Percentiles rank a stretch among this genome's conserved stretches.
Evolutionary conservation across 2,113 vertebrate species (phyloP).

Genomic region (Cyanoramphus novaezelandiae): DNA sequence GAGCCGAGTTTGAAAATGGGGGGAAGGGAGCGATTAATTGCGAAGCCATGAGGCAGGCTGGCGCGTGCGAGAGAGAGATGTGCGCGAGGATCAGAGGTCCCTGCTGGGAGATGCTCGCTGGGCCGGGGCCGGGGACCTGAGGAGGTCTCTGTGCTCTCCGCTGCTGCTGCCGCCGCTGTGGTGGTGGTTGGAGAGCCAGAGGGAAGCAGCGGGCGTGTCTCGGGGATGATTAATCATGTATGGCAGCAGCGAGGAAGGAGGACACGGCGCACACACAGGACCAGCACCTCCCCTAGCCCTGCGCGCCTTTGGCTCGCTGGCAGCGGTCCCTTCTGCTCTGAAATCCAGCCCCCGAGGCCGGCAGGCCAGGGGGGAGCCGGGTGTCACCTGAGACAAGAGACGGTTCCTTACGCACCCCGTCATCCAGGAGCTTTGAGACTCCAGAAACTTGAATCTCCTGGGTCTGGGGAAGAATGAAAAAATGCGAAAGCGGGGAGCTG

Average conservation of each 20-base stretch:
- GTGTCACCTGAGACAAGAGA: not conserved
- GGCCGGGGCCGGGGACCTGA: constrained; percentile 33
- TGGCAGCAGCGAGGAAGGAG: constrained; percentile 53
- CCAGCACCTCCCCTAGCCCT: not conserved
- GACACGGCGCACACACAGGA: not conserved
- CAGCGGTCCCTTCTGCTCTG: not conserved
- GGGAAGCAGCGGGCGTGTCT: constrained; percentile 63
- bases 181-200: constrained; percentile 54
- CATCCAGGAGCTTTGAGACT: not conserved
- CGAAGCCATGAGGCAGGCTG: not conserved
- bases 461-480: constrained; percentile 5
- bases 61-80: not conserved
- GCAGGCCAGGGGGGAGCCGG: not conserved
- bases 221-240: constrained; percentile 70
- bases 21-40: constrained; percentile 51
- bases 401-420: not conserved
- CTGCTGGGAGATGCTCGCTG: constrained; percentile 8
- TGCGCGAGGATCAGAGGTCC: constrained; percentile 8
- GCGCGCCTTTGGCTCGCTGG: not conserved
- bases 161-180: not conserved
- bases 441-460: not conserved
- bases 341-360: not conserved
- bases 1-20: constrained; percentile 30
- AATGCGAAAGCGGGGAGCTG: not conserved
- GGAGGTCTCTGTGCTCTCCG: constrained; percentile 48